Evolutionary conservation across 2,113 vertebrate species (phyloP), one percentile per base, ranked within the genome.

Genomic region (Labrus mixtus): DNA sequence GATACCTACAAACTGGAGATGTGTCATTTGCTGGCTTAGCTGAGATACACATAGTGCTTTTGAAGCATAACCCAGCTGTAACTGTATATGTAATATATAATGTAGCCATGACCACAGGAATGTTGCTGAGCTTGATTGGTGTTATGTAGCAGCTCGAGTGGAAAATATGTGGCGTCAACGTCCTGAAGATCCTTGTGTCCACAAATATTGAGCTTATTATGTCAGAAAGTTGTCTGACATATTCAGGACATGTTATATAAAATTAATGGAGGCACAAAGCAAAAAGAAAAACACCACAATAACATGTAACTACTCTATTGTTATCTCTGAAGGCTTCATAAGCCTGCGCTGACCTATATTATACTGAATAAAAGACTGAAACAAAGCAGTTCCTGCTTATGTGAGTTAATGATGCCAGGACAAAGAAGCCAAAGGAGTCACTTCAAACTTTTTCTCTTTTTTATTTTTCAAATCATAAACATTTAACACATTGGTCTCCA

Each of bases 321-420:
- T 61, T 6, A 45, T 17, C 46, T 11, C 39, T 64, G 50, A 43
- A 53, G 10, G 60, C 66, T 9, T 62, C 12, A 56, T 60, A 3
- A 45, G 12, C 29, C 39, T 62, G n/a, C n/a, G n/a, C n/a, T 90
- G 86, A 91, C 86, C 81, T 92, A 90, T 84, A 89, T 82, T 87
- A 85, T 90, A 93, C 89, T 90, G 62, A 92, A 93, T 93, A 93
- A 93, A 94, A 78, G 78, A 89, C 87, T 91, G 82, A 93, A 94
- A 91, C 82, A 87, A 84, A 81, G 68, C 76, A 65, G 85, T 80
- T 87, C 88, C 79, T 88, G 84, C 83, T 91, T 83, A 91, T 89
- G 83, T 93, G 90, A 85, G 87, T 92, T 88, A 81, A 85, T 87
- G 69, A 84, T 87, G 75, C 77, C 68, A 85, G 39, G 68, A 81